Percentiles rank a stretch among this genome's conserved stretches.
These are phyloP conservation scores for Caenorhabditis sp. DNA, from an alignment of 2,888 invertebrate species.

Conservation along the genomic window DNA sequence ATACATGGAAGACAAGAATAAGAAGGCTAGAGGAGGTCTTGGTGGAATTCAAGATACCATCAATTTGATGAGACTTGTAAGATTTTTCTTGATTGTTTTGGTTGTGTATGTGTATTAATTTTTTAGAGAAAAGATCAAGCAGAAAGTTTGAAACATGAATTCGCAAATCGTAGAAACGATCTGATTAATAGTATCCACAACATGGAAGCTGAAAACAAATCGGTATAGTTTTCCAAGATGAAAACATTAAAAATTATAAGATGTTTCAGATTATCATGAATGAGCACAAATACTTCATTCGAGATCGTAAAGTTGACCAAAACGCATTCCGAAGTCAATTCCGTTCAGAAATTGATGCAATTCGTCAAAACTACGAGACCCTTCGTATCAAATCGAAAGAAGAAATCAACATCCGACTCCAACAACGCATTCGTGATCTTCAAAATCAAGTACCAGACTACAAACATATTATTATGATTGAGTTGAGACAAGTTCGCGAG, in stretches of 20 bases:
- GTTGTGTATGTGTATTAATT: not conserved
- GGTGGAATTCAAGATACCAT: constrained; percentile 29
- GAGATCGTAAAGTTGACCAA: constrained; percentile 74
- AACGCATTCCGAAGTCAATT: constrained; percentile 75
- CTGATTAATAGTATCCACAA: constrained; percentile 26
- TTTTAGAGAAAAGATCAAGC: constrained; percentile 35
- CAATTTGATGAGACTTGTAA: constrained; percentile 31
- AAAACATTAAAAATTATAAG: not conserved
- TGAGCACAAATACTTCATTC: constrained; percentile 62
- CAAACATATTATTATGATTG: constrained; percentile 11
- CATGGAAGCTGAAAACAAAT: constrained; percentile 34
- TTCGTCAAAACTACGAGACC: constrained; percentile 74
- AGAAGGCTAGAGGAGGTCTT: constrained; percentile 12
- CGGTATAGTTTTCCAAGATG: not conserved
- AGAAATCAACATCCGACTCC: constrained; percentile 19
- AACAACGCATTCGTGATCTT: constrained; percentile 7
- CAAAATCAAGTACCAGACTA: not conserved
- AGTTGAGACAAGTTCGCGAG: constrained; percentile 13
- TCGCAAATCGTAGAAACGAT: constrained; percentile 19
- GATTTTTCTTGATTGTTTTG: constrained; percentile 3
- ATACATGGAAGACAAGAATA: constrained; percentile 31
- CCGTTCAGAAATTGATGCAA: constrained; percentile 74
- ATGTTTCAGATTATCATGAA: constrained; percentile 37
- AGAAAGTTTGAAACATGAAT: constrained; percentile 30
- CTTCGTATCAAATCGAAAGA: constrained; percentile 20